These are phyloP conservation scores for Strigops habroptila DNA, from an alignment of 2,113 vertebrate species.

Conservation along the genomic window DNA sequence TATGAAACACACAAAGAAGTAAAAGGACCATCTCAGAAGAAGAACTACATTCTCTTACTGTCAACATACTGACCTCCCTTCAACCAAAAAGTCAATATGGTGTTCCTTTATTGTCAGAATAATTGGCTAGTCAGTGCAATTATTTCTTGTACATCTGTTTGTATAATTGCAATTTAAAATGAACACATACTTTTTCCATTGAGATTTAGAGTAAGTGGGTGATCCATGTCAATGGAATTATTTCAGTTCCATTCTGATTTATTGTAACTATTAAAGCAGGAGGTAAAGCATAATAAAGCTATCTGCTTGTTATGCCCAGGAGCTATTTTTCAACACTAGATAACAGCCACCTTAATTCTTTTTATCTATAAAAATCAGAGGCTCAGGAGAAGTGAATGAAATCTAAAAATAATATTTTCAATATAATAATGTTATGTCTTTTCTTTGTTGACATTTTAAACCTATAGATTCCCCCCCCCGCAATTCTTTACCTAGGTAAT, in stretches of 20 bases:
- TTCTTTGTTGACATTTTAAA: not conserved
- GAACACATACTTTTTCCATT: not conserved
- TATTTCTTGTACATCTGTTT: not conserved
- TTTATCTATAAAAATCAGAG: not conserved
- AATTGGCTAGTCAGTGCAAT: not conserved
- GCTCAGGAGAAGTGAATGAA: not conserved
- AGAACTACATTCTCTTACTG: not conserved
- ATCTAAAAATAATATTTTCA: not conserved
- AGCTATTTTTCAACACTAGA: not conserved
- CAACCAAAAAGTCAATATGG: not conserved
- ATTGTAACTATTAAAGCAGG: not conserved
- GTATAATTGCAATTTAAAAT: not conserved
- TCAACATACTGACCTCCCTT: not conserved
- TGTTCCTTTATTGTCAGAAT: not conserved
- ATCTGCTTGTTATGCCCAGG: not conserved
- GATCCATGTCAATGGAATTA: not conserved
- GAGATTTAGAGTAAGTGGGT: not conserved
- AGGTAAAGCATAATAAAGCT: not conserved
- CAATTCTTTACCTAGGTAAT: not conserved
- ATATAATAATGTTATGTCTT: not conserved
- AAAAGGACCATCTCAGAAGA: not conserved
- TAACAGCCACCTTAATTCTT: not conserved
- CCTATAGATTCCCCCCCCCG: not conserved
- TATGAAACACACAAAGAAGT: not conserved
- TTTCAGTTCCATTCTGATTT: slow-evolving; percentile 7